These are phyloP conservation scores for Chitala chitala DNA, from an alignment of 2,113 vertebrate species.

Conservation along the genomic window DNA sequence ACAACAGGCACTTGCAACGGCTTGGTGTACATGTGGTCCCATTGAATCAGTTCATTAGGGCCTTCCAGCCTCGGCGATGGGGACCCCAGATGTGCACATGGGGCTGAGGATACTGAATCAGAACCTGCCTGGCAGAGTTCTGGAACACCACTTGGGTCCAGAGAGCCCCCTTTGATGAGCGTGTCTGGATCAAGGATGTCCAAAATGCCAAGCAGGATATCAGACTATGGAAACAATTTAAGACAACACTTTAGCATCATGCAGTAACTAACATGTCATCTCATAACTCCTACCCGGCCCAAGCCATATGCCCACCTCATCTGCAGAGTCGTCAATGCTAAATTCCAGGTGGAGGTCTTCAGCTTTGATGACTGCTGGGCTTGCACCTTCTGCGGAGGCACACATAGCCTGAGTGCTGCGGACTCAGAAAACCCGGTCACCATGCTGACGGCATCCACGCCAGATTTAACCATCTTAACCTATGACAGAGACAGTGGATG, in stretches of 20 bases:
- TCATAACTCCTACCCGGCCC: not conserved
- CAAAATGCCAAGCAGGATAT: conserved; percentile 91
- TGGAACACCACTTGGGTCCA: conserved; percentile 70
- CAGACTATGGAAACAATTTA: conserved; percentile 66
- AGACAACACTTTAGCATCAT: too few species aligned
- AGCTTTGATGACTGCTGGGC: conserved; percentile 85
- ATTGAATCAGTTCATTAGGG: conserved; percentile 99
- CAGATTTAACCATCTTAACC: conserved; percentile 56
- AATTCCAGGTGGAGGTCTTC: conserved; percentile 76
- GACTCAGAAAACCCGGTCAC: conserved; percentile 99
- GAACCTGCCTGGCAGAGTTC: conserved; percentile 63
- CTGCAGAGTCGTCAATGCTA: conserved; percentile 76
- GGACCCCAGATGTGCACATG: conserved; percentile 84
- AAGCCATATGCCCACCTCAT: conserved; percentile 69
- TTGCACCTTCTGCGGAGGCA: conserved; percentile 99
- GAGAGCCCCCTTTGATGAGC: conserved; percentile 73
- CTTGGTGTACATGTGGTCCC: conserved; percentile 95
- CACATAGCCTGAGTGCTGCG: conserved; percentile 99
- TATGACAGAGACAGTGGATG: not conserved
- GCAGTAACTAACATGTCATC: too few species aligned
- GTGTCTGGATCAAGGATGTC: conserved; percentile 91
- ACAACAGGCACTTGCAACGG: conserved; percentile 51
- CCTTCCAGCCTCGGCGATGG: conserved; percentile 94
- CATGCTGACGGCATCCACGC: conserved; percentile 68
- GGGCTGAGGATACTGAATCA: conserved; percentile 78